Evolutionary conservation across 1,140 invertebrate genomes (phyloP), one percentile per base, ranked within the genome.

Genomic region (Araneus ventricosus): DNA sequence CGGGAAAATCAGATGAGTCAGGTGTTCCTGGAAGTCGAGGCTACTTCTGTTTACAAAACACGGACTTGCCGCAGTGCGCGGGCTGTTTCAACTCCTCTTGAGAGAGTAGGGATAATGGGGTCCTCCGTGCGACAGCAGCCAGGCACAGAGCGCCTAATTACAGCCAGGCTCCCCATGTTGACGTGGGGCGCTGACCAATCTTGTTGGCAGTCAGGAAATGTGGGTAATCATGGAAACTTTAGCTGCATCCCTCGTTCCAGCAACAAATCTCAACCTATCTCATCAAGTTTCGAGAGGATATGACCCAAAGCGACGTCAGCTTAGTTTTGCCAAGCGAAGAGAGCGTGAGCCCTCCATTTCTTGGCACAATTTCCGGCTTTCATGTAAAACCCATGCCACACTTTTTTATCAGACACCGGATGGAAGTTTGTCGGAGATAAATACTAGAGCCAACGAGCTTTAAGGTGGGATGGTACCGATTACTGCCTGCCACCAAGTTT

Each of bases 141-240:
- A 30, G 24, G 67, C 88, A 80, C 34, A 61, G 45, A 70, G 86
- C 61, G 41, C 41, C 89, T 84, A 82, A 91, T 91, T 82, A 82
- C 89, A 82, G 70, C 67, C 67, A 5, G n/a, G 79, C 52, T 30
- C n/a, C 57, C 70, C 34, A 75, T 75, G 70, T 75, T 75, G 70
- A 75, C 88, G 34, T 79, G 34, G 37, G 37, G 57, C 63, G 45
- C 67, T n/a, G 87, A 27, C 61, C 59, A 70, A 45, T 63, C 34
- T 39, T 91, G 89, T 8, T 91, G 89, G 63, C 89, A 91, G 89
- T 57, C 52, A n/a, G n/a, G 39, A 91, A 91, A 91, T 91, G 59
- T 91, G 75, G 89, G 89, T 91, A 91, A 91, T 91, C 89, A 91
- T 79, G 59, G 57, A 84, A 91, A 91, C n/a, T 84, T 17, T 30